Conservation (phyloP, 2,797 vertebrate species). For the Leptoclinus maculatus region DNA sequence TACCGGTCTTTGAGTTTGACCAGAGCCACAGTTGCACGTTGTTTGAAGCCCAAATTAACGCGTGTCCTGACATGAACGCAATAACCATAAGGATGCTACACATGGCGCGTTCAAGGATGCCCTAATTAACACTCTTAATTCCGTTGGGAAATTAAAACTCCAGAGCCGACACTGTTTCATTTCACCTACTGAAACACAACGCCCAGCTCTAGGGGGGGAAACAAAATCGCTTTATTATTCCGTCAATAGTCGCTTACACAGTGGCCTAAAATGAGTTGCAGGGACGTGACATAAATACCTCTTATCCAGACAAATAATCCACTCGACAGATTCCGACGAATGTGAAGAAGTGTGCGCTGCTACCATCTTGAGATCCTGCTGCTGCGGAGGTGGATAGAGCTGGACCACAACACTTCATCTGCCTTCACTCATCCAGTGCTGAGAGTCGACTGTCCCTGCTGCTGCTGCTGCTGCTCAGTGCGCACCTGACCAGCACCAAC, state of each 20-base stretch:
- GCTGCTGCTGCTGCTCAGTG: constrained; percentile 2
- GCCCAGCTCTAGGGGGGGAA: not conserved
- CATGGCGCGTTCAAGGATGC: constrained; percentile 18
- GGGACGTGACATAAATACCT: constrained; percentile 78
- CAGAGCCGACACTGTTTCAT: constrained; percentile 3
- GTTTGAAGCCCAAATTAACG: not conserved
- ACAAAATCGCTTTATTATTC: not conserved
- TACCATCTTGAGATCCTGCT: constrained; percentile 89
- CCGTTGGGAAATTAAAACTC: constrained; percentile 37
- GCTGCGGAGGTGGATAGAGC: constrained; percentile 37
- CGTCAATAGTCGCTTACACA: not conserved
- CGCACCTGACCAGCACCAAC: constrained; percentile 32
- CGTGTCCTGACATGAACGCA: not conserved
- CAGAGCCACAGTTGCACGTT: constrained; percentile 2
- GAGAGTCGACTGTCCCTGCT: constrained; percentile 8
- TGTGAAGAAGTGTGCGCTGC: constrained; percentile 90
- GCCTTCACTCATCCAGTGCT: constrained; percentile 46
- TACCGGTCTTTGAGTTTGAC: not conserved
- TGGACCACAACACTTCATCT: constrained; percentile 52
- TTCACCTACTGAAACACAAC: constrained; percentile 15
- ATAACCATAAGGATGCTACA: not conserved
- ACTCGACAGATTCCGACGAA: constrained; percentile 90
- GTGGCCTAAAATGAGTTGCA: not conserved
- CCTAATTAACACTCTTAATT: constrained; percentile 1
- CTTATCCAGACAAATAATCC: constrained; percentile 96